Base-by-base conservation (phyloP, 2,888 invertebrate genomes). In the Drosophila nr. perissopoda region DNA sequence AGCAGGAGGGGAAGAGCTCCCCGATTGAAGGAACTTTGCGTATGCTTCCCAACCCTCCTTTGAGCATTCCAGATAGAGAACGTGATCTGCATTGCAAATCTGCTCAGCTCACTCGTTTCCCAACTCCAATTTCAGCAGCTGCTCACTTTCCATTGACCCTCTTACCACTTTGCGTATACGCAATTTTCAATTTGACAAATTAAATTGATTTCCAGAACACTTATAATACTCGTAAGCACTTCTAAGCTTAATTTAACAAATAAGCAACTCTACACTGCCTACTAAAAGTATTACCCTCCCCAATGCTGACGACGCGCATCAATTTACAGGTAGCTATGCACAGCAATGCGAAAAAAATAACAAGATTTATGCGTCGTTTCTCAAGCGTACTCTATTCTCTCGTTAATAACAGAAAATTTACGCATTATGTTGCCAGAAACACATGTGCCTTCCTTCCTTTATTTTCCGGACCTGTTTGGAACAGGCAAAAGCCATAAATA, bases 401-500 rank as follows among this genome's bases (percentile, higher is more conserved):
- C 74, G 71, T 68, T 78, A 82, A 69, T 74, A 81, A 69, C 65
- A 69, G 21, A 67, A 57, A 71, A 78, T 71, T 42, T 65, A 58
- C 78, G 48, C 74, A 73, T 73, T 73, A 59, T 73, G 69, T 51
- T 65, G 65, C 59, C 63, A 61, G 40, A 25, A 65, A 40, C 75
- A 73, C 56, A 60, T 64, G 27, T 31, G 27, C 13, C 31, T 25
- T n/a, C 29, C 4, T 36, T 8, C 54, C 38, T 27, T 8, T 11
- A 11, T 36, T 52, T 8, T 0, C 45, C 2, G 6, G 7, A 13
- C 33, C 73, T 73, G 78, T 68, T 73, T 40, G 45, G 16, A 78
- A 59, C 89, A 86, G 73, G 62, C 73, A 70, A 67, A 27, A 27
- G 62, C 72, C 60, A 85, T 80, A 87, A 89, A 87, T 78, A 76